Evolutionary conservation across 2,797 vertebrate genomes (phyloP), one percentile per base, ranked within the genome.

Genomic region (Sparidentex hasta): DNA sequence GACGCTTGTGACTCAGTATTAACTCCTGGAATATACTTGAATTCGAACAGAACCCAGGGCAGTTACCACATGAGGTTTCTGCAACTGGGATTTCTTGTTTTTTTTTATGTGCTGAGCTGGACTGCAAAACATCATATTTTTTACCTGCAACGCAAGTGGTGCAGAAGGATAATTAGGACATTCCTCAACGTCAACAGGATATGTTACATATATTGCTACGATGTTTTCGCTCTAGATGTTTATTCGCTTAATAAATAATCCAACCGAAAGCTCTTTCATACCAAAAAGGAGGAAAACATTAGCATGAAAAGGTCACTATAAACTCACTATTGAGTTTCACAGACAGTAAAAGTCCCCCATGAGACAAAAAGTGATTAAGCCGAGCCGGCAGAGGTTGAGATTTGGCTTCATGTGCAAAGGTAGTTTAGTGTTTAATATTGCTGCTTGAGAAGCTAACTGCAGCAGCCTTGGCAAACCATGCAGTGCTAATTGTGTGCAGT

Each of bases 11-110:
- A 91, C 86, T 85, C 75, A 88, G 81, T 87, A 77, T 90, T 90
- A 85, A 90, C 85, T 94, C 94, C 95, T 96, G 94, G 94, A 94
- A 90, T 91, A 88, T 96, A 95, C 94, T 95, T 95, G 95, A 95
- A 94, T 78, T 83, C 63, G 58, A 48, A 89, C 71, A 33, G 56
- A 80, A 86, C 58, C 75, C 70, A 63, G 75, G 75, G 61, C 14
- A 63, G 64, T 76, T 76, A 51, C 76, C 52, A 63, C 14, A 56
- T 11, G 38, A 29, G 63, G 50, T 66, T 78, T 56, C 57, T 75
- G 51, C 50, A 63, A 78, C 59, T 79, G 82, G 69, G 70, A 75
- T 67, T 77, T 76, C 6, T 48, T 65, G 23, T 54, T 51, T 50
- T 51, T 50, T 50, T 80, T 61, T 21, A 59, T 59, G 27, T 47